phyloP scores from a whole-genome alignment of 2,797 vertebrate genomes.

The Sebastes kiyomatsui region DNA sequence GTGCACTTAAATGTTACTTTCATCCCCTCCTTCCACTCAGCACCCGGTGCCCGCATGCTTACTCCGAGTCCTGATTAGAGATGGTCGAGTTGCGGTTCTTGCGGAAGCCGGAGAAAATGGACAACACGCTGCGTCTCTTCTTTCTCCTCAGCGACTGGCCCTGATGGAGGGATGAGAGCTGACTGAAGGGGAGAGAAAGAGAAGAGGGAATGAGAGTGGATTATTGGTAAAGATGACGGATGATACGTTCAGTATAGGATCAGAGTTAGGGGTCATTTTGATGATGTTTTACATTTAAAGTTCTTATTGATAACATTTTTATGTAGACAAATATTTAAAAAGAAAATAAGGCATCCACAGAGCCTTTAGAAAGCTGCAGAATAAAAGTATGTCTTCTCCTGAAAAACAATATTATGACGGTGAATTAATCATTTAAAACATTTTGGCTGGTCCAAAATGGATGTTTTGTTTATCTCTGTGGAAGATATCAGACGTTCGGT shows the following conservation, averaged over 20 bases:
- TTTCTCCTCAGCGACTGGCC: constrained; percentile 82
- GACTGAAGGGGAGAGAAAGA: constrained; percentile 61
- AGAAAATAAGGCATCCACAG: too few relatives aligned
- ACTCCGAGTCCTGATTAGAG: constrained; percentile 79
- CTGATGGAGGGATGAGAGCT: constrained; percentile 82
- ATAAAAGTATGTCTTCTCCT: too few relatives aligned
- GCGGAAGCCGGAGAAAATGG: constrained; percentile 84
- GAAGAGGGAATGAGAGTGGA: background rate
- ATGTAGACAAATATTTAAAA: too few relatives aligned
- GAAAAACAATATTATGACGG: too few relatives aligned
- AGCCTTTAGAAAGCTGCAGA: too few relatives aligned
- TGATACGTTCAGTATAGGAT: background rate
- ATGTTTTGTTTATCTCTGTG: too few relatives aligned
- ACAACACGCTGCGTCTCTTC: constrained; percentile 83
- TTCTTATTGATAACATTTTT: too few relatives aligned
- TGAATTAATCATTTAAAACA: too few relatives aligned
- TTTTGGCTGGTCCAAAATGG: too few relatives aligned
- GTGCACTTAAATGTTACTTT: constrained; percentile 31
- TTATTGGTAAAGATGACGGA: background rate
- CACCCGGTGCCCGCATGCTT: constrained; percentile 32
- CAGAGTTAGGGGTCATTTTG: background rate
- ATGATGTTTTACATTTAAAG: accelerated
- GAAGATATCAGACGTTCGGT: too few relatives aligned
- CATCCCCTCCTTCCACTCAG: constrained; percentile 26
- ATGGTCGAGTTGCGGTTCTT: constrained; percentile 83